Evolutionary conservation across 2,797 vertebrate species (phyloP).

Genomic region (Mastacembelus armatus): DNA sequence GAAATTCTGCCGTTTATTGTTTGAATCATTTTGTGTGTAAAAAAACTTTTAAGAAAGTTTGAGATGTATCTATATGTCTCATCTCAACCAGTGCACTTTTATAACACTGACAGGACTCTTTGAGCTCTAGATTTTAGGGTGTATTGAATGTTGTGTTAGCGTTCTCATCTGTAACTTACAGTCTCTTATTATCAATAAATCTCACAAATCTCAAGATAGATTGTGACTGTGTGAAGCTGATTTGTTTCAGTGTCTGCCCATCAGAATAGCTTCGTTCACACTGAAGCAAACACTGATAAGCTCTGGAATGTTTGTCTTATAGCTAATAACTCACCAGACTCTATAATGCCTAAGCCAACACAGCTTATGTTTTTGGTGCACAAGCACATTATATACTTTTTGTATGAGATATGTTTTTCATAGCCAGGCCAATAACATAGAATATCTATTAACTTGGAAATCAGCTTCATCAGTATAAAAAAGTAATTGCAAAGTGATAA

Average conservation of each 20-base stretch:
- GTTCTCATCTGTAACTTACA: not conserved
- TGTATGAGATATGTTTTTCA: not conserved
- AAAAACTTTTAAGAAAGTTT: too few species aligned
- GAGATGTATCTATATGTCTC: too few species aligned
- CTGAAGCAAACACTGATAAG: conserved; percentile 72
- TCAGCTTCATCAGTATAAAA: not conserved
- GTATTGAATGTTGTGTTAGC: not conserved
- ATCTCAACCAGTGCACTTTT: too few species aligned
- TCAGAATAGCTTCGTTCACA: conserved; percentile 24
- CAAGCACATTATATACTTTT: conserved; percentile 24
- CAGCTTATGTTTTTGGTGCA: conserved; percentile 11
- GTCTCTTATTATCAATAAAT: too few species aligned
- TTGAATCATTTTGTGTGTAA: not conserved
- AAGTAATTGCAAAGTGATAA: not conserved
- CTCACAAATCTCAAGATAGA: too few species aligned
- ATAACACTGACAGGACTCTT: not conserved
- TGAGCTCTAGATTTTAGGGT: not conserved
- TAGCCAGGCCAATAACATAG: too few species aligned
- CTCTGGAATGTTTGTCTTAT: conserved; percentile 79
- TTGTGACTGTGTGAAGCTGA: conserved; percentile 6
- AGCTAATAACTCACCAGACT: conserved; percentile 76
- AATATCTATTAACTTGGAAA: conserved; percentile 2
- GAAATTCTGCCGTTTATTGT: not conserved
- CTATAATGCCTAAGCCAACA: conserved; percentile 46
- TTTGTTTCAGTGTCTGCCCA: not conserved